These are phyloP conservation scores for Dolichomitus sp. DNA, from an alignment of 2,888 invertebrate genomes.

Conservation along the genomic window DNA sequence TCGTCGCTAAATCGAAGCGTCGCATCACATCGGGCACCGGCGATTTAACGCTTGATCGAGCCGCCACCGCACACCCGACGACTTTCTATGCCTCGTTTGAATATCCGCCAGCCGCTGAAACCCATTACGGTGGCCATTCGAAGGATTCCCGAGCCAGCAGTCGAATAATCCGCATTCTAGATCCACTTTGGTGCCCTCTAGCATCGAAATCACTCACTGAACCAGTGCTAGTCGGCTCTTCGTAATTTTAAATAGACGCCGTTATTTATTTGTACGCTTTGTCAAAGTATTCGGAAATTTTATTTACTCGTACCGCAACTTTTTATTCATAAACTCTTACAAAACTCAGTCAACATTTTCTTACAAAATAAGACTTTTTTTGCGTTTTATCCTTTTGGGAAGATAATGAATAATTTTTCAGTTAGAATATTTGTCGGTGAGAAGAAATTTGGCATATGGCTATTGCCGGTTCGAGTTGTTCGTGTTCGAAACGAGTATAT, in stretches of 20 bases:
- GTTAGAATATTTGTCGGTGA: not conserved
- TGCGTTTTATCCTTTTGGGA: no score
- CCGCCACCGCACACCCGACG: conserved; percentile 23
- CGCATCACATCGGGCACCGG: conserved; percentile 31
- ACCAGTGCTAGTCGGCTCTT: not conserved
- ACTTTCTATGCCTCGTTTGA: conserved; percentile 70
- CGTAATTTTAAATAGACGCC: not conserved
- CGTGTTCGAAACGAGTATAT: not conserved
- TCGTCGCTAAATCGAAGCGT: conserved; percentile 47
- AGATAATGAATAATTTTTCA: no score
- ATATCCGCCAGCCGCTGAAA: conserved; percentile 61
- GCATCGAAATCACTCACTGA: conserved; percentile 23
- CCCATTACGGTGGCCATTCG: conserved; percentile 61
- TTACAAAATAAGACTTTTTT: no score
- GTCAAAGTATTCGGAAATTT: no score
- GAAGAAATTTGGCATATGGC: not conserved
- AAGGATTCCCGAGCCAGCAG: conserved; percentile 31
- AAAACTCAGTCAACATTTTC: no score
- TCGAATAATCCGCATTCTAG: conserved; percentile 60
- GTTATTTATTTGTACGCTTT: not conserved
- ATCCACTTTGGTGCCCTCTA: conserved; percentile 13
- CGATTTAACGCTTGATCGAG: conserved; percentile 74
- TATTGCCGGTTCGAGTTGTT: not conserved
- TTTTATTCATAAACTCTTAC: no score
- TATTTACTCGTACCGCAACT: no score